A percentile compares a stretch with the other conserved stretches of the same genome.
Conservation (phyloP, 2,888 invertebrate genomes). For the Cancer borealis region DNA sequence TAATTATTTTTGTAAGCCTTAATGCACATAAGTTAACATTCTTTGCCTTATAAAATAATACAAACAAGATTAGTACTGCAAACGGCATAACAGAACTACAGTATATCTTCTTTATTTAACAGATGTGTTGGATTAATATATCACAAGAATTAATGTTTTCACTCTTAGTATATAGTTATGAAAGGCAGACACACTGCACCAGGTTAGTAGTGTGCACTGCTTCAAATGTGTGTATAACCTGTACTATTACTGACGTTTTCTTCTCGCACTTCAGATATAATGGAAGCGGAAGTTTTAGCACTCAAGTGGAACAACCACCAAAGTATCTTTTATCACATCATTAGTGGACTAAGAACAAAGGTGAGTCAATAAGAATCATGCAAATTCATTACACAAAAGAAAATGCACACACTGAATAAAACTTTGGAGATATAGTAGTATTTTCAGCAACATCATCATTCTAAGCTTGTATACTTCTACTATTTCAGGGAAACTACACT, state of each 20-base stretch:
- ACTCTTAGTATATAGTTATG: neutral
- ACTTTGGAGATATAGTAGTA: neutral
- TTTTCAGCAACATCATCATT: neutral
- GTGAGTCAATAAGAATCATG: constrained; percentile 22
- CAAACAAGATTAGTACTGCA: too few species aligned
- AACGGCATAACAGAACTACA: too few species aligned
- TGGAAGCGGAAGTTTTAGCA: constrained; percentile 72
- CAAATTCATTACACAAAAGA: neutral
- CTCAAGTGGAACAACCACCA: constrained; percentile 75
- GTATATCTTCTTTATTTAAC: too few species aligned
- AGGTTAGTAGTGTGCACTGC: neutral
- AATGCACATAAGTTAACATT: too few species aligned
- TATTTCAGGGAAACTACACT: constrained; percentile 66
- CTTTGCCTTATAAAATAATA: too few species aligned
- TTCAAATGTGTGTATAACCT: neutral
- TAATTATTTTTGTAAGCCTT: too few species aligned
- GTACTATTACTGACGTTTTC: neutral
- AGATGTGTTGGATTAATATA: too few species aligned
- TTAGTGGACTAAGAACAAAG: constrained; percentile 70
- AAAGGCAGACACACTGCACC: neutral
- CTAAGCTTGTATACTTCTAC: neutral
- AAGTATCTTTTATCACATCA: constrained; percentile 71
- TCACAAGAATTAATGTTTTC: neutral
- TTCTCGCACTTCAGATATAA: constrained; percentile 50
- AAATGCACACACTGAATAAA: neutral